phyloP scores from a whole-genome alignment of 2,888 invertebrate species.

The Corbicula japonica region DNA sequence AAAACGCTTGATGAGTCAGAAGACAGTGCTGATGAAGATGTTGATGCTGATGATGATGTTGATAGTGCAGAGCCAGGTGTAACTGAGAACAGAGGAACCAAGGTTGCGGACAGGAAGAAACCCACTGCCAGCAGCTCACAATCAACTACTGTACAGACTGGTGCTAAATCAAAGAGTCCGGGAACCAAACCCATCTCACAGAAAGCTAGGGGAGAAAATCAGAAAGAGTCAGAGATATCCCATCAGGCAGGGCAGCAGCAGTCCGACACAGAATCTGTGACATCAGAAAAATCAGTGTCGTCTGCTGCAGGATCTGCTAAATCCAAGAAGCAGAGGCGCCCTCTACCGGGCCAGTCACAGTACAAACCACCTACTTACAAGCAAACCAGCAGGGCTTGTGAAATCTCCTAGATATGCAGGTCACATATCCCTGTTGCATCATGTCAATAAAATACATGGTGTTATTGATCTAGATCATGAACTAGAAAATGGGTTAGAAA shows the following conservation, averaged over 20 bases:
- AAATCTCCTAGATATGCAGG: constrained; percentile 23
- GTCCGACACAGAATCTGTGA: constrained; percentile 17
- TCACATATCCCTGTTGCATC: too few relatives aligned
- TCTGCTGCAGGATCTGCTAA: constrained; percentile 5
- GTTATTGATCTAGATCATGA: too few relatives aligned
- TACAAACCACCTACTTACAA: constrained; percentile 25
- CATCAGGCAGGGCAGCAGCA: not conserved
- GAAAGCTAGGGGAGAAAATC: too few relatives aligned
- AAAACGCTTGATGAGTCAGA: too few relatives aligned
- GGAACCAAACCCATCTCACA: too few relatives aligned
- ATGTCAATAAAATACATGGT: too few relatives aligned
- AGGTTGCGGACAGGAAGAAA: not conserved
- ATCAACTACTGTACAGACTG: not conserved
- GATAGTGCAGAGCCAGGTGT: not conserved
- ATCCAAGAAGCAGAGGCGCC: not conserved
- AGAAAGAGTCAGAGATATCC: not conserved
- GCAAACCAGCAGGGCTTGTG: constrained; percentile 47
- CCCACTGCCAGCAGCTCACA: not conserved
- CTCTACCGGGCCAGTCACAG: constrained; percentile 25
- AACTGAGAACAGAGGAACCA: not conserved
- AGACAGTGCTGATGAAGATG: too few relatives aligned
- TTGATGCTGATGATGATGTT: not conserved
- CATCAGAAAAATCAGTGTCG: constrained; percentile 6
- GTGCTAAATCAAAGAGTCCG: too few relatives aligned
- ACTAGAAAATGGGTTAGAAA: too few relatives aligned